These are phyloP conservation scores for Mayetiola destructor DNA, from an alignment of 2,888 invertebrate species.

Conservation along the genomic window DNA sequence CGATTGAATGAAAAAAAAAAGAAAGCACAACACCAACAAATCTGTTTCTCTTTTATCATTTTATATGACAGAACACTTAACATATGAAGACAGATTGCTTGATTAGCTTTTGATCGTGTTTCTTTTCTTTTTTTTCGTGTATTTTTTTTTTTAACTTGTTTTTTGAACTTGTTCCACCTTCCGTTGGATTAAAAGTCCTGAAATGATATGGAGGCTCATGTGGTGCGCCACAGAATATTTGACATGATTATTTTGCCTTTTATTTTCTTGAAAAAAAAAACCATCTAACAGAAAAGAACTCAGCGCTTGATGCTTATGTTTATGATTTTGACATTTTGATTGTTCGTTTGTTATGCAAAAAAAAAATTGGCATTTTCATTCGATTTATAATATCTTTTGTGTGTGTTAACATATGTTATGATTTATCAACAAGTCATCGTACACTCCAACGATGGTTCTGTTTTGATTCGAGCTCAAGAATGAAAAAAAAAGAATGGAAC, in stretches of 20 bases:
- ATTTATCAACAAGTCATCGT: slow-evolving; percentile 2
- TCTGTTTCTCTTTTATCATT: background rate
- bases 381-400: too few relatives aligned
- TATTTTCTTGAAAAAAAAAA: background rate
- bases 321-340: slow-evolving; percentile 7
- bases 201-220: background rate
- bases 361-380: background rate
- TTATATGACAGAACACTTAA: background rate
- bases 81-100: slow-evolving; percentile 2
- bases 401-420: slow-evolving; percentile 5
- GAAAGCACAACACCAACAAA: background rate
- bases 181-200: too few relatives aligned
- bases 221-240: background rate
- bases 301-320: background rate
- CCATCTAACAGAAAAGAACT: too few relatives aligned
- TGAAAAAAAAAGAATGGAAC: too few relatives aligned
- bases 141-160: background rate
- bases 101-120: background rate
- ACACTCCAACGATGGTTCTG: too few relatives aligned
- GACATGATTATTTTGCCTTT: slow-evolving; percentile 1
- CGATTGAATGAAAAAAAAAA: background rate
- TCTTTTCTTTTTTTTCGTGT: background rate
- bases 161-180: too few relatives aligned
- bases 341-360: background rate
- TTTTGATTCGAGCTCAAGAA: too few relatives aligned